Evolutionary conservation across 2,113 vertebrate genomes (phyloP).

Genomic region (Porphyrio hochstetteri): DNA sequence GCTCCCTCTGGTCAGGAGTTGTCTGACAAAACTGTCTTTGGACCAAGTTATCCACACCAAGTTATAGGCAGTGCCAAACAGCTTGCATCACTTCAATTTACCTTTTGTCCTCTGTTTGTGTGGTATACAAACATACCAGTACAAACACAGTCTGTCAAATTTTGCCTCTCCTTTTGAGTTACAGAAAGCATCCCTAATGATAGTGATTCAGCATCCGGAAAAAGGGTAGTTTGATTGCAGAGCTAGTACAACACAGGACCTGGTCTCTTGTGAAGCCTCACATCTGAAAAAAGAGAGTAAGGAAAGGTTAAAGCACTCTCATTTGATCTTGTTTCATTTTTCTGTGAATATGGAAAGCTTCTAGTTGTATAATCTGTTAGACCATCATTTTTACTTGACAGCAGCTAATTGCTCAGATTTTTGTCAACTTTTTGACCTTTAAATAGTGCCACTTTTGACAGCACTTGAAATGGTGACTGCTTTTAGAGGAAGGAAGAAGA

Average conservation of each 20-base stretch:
- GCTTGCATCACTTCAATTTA: not conserved
- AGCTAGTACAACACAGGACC: not conserved
- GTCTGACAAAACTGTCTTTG: not conserved
- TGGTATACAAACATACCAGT: not conserved
- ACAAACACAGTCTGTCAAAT: not conserved
- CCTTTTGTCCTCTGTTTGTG: not conserved
- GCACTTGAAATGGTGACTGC: not conserved
- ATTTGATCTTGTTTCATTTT: not conserved
- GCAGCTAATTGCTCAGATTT: conserved; percentile 27
- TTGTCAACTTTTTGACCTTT: conserved; percentile 27
- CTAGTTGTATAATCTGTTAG: not conserved
- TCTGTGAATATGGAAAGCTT: not conserved
- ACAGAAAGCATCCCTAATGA: not conserved
- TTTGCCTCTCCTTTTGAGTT: not conserved
- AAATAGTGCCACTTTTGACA: conserved; percentile 12
- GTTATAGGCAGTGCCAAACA: not conserved
- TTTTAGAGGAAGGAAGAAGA: not conserved
- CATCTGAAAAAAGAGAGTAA: not conserved
- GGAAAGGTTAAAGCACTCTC: not conserved
- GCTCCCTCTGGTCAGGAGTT: not conserved
- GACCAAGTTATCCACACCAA: not conserved
- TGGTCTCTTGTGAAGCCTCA: not conserved
- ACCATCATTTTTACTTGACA: not conserved
- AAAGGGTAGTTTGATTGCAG: not conserved
- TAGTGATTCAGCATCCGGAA: not conserved